Percentiles rank a stretch among this genome's conserved stretches.
These are phyloP conservation scores for Drosophila sordidapex DNA, from an alignment of 2,888 invertebrate species.

Conservation along the genomic window DNA sequence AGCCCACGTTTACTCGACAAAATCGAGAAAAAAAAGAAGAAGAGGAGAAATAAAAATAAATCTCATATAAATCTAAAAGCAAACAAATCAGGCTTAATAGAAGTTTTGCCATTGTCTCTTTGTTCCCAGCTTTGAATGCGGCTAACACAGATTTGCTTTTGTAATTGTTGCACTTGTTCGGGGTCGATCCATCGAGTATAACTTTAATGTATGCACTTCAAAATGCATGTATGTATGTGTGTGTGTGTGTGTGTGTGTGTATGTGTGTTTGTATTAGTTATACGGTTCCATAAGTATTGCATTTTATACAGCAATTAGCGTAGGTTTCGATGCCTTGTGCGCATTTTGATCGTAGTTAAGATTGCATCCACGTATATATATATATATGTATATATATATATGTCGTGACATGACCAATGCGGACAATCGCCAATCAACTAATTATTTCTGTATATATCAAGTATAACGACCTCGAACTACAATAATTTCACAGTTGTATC, in stretches of 20 bases:
- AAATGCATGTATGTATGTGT: constrained; percentile 11
- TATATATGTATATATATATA: not conserved
- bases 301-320: constrained; percentile 60
- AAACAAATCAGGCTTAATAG: constrained; percentile 32
- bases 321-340: constrained; percentile 52
- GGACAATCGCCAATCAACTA: constrained; percentile 42
- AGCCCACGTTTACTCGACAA: constrained; percentile 2
- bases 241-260: not conserved
- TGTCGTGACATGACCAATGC: constrained; percentile 55
- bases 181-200: constrained; percentile 51
- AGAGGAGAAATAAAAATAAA: not conserved
- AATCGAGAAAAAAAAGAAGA: not conserved
- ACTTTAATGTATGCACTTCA: constrained; percentile 51
- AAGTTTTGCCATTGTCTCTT: constrained; percentile 38
- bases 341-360: constrained; percentile 56
- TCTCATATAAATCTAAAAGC: constrained; percentile 16
- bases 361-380: constrained; percentile 40
- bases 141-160: constrained; percentile 46
- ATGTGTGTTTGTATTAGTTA: constrained; percentile 16
- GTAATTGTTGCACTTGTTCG: constrained; percentile 53
- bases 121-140: constrained; percentile 27
- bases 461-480: constrained; percentile 21
- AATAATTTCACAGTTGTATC: constrained; percentile 5
- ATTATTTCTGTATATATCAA: constrained; percentile 43
- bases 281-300: constrained; percentile 48